Conservation (phyloP, 2,888 invertebrate genomes). For the Drosophila rubida region DNA sequence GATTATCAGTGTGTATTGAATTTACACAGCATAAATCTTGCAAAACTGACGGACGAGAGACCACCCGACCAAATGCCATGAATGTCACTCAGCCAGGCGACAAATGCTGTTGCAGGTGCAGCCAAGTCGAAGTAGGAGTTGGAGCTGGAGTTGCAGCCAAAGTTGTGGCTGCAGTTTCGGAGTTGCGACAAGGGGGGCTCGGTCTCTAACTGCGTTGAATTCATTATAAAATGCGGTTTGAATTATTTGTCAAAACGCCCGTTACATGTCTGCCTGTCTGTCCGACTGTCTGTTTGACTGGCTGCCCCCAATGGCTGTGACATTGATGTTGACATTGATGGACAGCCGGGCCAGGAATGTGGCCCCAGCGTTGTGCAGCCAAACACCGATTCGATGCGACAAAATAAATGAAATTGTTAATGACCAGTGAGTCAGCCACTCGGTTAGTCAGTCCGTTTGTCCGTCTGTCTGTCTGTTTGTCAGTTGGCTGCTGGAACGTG, state of each 20-base stretch:
- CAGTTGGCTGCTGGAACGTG: constrained; percentile 5
- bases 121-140: background rate
- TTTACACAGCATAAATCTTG: constrained; percentile 66
- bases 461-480: constrained; percentile 3
- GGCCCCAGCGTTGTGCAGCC: background rate
- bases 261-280: constrained; percentile 45
- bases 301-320: constrained; percentile 41
- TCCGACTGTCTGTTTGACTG: constrained; percentile 8
- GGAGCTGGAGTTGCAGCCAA: background rate
- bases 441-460: constrained; percentile 6
- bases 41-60: constrained; percentile 25
- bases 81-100: background rate
- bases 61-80: constrained; percentile 15
- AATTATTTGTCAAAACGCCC: constrained; percentile 72
- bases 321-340: constrained; percentile 75
- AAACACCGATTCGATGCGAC: constrained; percentile 51
- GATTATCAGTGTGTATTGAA: constrained; percentile 55
- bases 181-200: background rate
- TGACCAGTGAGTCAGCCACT: constrained; percentile 49
- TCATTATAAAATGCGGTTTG: constrained; percentile 71
- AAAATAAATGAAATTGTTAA: constrained; percentile 80
- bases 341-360: constrained; percentile 47
- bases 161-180: background rate
- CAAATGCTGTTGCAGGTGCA: constrained; percentile 12
- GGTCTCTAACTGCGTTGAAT: constrained; percentile 46